Percentiles rank a stretch among this genome's conserved stretches.
These are phyloP conservation scores for Drosophila rubida DNA, from an alignment of 2,888 invertebrate species.

Conservation along the genomic window DNA sequence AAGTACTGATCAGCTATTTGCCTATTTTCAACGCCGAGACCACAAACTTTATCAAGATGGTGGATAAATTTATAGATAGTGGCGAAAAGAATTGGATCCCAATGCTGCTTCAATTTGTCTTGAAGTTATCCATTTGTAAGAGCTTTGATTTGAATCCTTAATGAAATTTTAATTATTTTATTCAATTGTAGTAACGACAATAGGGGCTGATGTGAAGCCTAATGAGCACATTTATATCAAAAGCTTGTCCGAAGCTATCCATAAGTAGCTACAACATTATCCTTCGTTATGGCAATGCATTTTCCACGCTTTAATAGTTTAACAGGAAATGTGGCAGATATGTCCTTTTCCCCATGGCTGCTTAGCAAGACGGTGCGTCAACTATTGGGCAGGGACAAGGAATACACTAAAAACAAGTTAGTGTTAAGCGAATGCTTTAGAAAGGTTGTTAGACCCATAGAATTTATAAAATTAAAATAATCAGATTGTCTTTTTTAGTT, in stretches of 20 bases:
- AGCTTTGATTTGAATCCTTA: no score
- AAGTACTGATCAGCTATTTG: conserved; percentile 78
- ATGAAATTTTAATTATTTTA: neutral
- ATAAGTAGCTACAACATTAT: no score
- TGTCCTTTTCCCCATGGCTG: conserved; percentile 82
- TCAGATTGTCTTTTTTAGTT: conserved; percentile 42
- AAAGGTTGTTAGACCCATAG: no score
- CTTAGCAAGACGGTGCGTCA: conserved; percentile 56
- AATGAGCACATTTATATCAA: conserved; percentile 17
- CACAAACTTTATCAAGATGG: conserved; percentile 49
- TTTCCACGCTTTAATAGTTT: conserved; percentile 63
- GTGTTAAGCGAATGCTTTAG: conserved; percentile 66
- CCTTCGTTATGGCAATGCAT: no score
- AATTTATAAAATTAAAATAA: conserved; percentile 60
- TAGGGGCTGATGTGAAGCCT: conserved; percentile 76
- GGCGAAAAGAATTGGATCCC: conserved; percentile 67
- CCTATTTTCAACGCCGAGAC: conserved; percentile 81
- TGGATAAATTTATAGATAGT: conserved; percentile 35
- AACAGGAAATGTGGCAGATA: conserved; percentile 73
- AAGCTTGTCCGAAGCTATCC: conserved; percentile 52
- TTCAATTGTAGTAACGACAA: conserved; percentile 78
- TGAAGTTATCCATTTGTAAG: no score
- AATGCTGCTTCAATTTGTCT: no score
- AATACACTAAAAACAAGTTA: conserved; percentile 69
- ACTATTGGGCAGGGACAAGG: conserved; percentile 62